Percentiles rank a stretch among this genome's conserved stretches.
Conservation (phyloP, 2,888 invertebrate species). For the Imbricaverruca yamaguchii region DNA sequence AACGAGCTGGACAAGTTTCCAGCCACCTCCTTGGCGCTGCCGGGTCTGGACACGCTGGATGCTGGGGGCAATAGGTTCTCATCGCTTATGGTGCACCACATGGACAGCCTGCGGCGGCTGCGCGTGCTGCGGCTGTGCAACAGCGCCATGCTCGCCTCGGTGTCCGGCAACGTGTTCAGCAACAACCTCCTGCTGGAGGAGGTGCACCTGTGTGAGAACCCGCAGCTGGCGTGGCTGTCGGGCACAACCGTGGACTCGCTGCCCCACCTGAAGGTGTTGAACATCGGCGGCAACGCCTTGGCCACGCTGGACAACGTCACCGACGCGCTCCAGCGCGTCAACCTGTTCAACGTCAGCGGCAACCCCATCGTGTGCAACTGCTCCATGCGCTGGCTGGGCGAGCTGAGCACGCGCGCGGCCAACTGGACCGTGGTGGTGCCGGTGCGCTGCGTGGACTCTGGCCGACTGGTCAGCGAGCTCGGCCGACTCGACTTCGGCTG, state of each 20-base stretch:
- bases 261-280: not conserved
- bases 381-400: not conserved
- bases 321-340: not conserved
- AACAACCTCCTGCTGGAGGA: not conserved
- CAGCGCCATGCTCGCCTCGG: not conserved
- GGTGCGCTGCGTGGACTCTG: not conserved
- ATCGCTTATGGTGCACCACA: not conserved
- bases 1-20: slow-evolving; percentile 1
- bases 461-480: not conserved
- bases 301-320: not conserved
- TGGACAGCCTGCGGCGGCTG: not conserved
- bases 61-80: not conserved
- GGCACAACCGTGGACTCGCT: not conserved
- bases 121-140: not conserved
- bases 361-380: slow-evolving; percentile 4
- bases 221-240: not conserved
- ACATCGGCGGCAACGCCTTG: not conserved
- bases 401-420: not conserved
- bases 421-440: not conserved
- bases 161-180: not conserved
- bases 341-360: not conserved
- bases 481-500: not conserved
- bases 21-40: not conserved
- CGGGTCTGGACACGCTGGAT: not conserved
- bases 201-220: not conserved